phyloP scores from a whole-genome alignment of 2,888 invertebrate genomes.

The Eristalis pertinax region DNA sequence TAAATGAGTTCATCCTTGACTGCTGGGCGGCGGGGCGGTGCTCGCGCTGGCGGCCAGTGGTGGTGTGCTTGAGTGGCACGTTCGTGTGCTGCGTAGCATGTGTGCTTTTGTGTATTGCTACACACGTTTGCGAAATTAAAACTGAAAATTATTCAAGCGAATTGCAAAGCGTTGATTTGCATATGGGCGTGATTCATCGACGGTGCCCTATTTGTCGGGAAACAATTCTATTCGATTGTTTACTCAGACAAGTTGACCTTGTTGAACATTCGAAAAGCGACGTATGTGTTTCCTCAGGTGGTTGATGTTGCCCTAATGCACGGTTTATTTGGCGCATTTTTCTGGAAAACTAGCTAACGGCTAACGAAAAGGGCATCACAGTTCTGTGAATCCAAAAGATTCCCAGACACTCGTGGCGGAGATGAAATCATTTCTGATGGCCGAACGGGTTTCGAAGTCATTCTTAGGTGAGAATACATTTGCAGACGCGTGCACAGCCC shows the following conservation, averaged over 20 bases:
- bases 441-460: no score
- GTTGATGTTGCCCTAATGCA: neutral
- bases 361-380: no score
- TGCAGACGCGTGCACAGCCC: no score
- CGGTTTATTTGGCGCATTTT: neutral
- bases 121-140: neutral
- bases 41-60: neutral
- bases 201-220: neutral
- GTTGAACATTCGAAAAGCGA: neutral
- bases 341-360: no score
- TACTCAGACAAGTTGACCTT: neutral
- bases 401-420: no score
- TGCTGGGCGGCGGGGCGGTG: neutral
- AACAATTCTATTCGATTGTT: neutral
- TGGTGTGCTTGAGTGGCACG: neutral
- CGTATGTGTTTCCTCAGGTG: neutral
- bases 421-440: no score
- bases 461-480: no score
- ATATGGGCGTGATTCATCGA: neutral
- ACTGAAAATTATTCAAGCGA: neutral
- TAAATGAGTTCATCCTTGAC: slow-evolving; percentile 1
- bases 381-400: no score
- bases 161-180: neutral
- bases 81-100: neutral
- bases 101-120: neutral